phyloP scores from a whole-genome alignment of 2,797 vertebrate species.

The Adrianichthys oophorus region DNA sequence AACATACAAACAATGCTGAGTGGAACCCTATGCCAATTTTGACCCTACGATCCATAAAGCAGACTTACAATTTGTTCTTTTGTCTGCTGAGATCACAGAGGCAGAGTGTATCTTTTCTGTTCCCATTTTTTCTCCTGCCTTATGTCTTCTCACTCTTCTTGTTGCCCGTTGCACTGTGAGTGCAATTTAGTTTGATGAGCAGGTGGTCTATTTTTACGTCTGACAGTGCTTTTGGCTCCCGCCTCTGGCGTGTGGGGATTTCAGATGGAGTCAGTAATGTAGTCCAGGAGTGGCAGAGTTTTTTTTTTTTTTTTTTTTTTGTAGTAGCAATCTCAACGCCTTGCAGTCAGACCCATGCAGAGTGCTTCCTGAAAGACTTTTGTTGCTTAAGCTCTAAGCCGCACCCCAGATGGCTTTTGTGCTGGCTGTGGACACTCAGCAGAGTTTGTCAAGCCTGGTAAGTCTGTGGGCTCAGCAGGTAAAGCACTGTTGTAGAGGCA shows the following conservation, averaged over 20 bases:
- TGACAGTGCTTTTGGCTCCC: slow-evolving; percentile 61
- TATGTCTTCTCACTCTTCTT: slow-evolving; percentile 55
- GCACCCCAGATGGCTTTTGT: slow-evolving; percentile 75
- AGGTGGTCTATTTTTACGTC: slow-evolving; percentile 77
- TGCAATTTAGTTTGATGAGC: slow-evolving; percentile 83
- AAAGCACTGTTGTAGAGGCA: slow-evolving; percentile 61
- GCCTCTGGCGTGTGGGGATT: slow-evolving; percentile 63
- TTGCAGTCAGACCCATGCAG: slow-evolving; percentile 63
- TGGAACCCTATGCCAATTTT: slow-evolving; percentile 53
- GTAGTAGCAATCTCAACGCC: slow-evolving; percentile 54
- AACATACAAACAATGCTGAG: slow-evolving; percentile 64
- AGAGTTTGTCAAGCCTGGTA: slow-evolving; percentile 45
- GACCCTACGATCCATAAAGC: slow-evolving; percentile 49
- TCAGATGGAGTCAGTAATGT: slow-evolving; percentile 61
- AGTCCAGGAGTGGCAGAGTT: slow-evolving; percentile 58
- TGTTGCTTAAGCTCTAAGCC: slow-evolving; percentile 60
- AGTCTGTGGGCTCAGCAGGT: slow-evolving; percentile 76
- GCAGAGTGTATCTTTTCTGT: slow-evolving; percentile 57
- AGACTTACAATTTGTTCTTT: slow-evolving; percentile 80
- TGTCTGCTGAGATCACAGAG: slow-evolving; percentile 79
- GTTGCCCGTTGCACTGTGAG: slow-evolving; percentile 53
- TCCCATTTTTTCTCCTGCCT: slow-evolving; percentile 31
- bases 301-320: slow-evolving; percentile 28
- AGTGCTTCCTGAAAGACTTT: slow-evolving; percentile 66
- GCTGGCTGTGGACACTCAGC: slow-evolving; percentile 43